Conservation (phyloP, 2,113 vertebrate genomes). For the Origma solitaria region DNA sequence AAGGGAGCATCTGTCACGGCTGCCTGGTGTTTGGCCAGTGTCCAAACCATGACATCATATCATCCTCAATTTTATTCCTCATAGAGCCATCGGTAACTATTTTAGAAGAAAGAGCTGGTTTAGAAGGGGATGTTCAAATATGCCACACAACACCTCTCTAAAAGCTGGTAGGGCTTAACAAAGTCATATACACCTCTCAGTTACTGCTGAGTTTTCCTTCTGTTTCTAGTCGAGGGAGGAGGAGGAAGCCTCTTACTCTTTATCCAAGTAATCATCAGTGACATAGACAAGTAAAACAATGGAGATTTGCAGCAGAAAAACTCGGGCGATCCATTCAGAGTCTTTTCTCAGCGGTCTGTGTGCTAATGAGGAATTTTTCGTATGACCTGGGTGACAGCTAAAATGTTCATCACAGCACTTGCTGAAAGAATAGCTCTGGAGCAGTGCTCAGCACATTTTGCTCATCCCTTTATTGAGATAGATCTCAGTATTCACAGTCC, state of each 20-base stretch:
- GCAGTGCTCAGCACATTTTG: background rate
- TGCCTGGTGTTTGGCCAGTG: too few species aligned
- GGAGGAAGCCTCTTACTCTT: background rate
- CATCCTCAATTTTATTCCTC: background rate
- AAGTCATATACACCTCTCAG: background rate
- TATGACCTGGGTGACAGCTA: background rate
- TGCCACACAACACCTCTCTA: background rate
- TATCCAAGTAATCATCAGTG: background rate
- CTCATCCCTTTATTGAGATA: background rate
- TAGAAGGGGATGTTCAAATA: background rate
- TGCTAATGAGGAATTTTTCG: background rate
- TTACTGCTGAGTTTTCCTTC: background rate
- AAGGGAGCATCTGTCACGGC: too few species aligned
- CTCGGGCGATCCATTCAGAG: background rate
- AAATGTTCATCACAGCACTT: rapidly evolving
- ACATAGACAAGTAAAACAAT: background rate
- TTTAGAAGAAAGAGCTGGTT: background rate
- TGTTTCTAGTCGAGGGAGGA: background rate
- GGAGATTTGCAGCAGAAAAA: background rate
- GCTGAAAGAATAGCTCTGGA: background rate
- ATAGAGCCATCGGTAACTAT: rapidly evolving
- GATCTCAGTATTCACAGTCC: background rate
- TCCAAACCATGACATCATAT: too few species aligned
- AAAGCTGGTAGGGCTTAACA: background rate
- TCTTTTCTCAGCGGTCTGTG: background rate